These are phyloP conservation scores for Raphicerus campestris DNA, from an alignment of 2,113 vertebrate species.

Conservation along the genomic window DNA sequence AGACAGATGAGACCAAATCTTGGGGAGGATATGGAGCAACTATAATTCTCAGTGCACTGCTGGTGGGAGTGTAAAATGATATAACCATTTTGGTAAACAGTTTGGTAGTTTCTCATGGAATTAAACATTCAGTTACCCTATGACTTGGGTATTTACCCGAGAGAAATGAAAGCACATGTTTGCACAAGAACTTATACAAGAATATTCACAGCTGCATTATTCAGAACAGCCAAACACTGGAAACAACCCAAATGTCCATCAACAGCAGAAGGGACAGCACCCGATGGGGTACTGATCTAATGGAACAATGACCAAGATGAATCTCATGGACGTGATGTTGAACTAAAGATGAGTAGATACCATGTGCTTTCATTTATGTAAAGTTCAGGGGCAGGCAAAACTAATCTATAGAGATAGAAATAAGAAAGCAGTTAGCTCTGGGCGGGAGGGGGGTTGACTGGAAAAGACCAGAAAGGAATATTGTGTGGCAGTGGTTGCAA, in stretches of 20 bases:
- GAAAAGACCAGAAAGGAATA: background rate
- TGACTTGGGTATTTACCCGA: background rate
- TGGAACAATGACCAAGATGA: too few relatives aligned
- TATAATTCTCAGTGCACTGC: background rate
- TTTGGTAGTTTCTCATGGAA: background rate
- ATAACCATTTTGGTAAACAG: background rate
- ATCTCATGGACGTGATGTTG: background rate
- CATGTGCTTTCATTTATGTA: background rate
- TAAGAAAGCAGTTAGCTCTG: background rate
- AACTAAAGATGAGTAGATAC: background rate
- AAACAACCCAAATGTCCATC: background rate
- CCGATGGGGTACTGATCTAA: accelerated
- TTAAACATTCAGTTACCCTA: background rate
- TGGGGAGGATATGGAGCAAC: too few relatives aligned
- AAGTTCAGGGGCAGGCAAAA: background rate
- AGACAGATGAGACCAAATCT: background rate
- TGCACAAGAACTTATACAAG: background rate
- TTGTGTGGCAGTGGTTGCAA: background rate
- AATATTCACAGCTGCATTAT: background rate
- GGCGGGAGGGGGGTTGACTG: background rate
- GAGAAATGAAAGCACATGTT: background rate
- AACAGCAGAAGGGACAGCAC: background rate
- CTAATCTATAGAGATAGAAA: background rate
- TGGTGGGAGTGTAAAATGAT: background rate
- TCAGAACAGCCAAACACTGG: background rate